Conservation (phyloP, 2,888 invertebrate species). For the Ornithoptera priamus region DNA sequence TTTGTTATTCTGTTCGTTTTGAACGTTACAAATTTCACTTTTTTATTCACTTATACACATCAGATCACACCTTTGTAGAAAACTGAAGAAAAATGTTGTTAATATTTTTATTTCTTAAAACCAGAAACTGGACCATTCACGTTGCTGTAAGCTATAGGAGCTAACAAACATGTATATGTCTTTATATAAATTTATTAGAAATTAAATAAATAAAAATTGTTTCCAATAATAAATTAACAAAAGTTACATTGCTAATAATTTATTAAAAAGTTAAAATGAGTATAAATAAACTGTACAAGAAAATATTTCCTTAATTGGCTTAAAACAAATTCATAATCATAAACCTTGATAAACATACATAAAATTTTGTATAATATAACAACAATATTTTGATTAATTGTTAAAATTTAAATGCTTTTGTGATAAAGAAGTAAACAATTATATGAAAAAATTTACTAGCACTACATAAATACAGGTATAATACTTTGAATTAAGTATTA, state of each 20-base stretch:
- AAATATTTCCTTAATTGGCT: slow-evolving; percentile 25
- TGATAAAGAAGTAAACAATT: not conserved
- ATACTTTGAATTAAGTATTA: not conserved
- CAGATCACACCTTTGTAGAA: too few relatives aligned
- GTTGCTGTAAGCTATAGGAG: too few relatives aligned
- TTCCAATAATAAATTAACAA: not conserved
- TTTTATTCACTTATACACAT: too few relatives aligned
- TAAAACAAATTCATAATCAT: slow-evolving; percentile 24
- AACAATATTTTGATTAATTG: not conserved
- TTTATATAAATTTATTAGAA: too few relatives aligned
- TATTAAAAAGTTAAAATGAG: slow-evolving; percentile 21
- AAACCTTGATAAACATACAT: slow-evolving; percentile 20
- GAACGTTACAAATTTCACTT: too few relatives aligned
- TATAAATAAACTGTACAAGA: slow-evolving; percentile 24
- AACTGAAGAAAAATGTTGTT: too few relatives aligned
- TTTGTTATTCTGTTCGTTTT: too few relatives aligned
- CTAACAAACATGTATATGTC: too few relatives aligned
- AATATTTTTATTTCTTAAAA: too few relatives aligned
- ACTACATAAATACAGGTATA: not conserved
- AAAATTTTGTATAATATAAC: slow-evolving; percentile 25
- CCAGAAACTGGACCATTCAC: too few relatives aligned
- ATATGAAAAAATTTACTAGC: not conserved
- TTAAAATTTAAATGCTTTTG: not conserved
- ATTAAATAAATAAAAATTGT: too few relatives aligned
- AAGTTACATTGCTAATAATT: slow-evolving; percentile 13